Conservation (phyloP, 2,113 vertebrate species). For the Embiotoca jacksoni region DNA sequence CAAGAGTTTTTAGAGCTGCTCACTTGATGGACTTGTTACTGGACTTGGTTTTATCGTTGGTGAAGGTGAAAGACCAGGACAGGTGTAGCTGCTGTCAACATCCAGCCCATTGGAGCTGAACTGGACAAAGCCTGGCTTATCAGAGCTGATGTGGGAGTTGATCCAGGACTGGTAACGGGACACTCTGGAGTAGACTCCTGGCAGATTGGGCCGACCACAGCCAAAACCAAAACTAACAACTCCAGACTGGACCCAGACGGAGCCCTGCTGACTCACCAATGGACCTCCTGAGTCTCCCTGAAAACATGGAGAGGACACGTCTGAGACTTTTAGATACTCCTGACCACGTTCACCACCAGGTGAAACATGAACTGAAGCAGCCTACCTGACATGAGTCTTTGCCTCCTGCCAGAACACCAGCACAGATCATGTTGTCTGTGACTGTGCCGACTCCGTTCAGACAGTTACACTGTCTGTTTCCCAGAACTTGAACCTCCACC, state of each 20-base stretch:
- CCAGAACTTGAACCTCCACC: slow-evolving; percentile 73
- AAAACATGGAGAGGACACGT: background rate
- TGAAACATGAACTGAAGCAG: background rate
- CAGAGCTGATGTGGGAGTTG: slow-evolving; percentile 40
- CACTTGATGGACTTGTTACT: background rate
- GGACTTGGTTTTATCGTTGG: background rate
- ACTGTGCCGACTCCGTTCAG: slow-evolving; percentile 64
- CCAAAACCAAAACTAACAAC: slow-evolving; percentile 90
- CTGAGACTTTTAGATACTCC: background rate
- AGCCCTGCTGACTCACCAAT: slow-evolving; percentile 83
- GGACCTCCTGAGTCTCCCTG: slow-evolving; percentile 92
- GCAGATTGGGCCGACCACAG: slow-evolving; percentile 87
- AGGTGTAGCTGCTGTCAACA: slow-evolving; percentile 55
- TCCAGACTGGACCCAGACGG: slow-evolving; percentile 87
- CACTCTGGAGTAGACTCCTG: slow-evolving; percentile 89
- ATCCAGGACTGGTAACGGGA: slow-evolving; percentile 88
- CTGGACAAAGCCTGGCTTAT: slow-evolving; percentile 69
- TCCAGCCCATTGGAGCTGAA: slow-evolving; percentile 60
- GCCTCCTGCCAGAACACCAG: slow-evolving; percentile 81
- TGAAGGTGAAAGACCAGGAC: slow-evolving; percentile 23
- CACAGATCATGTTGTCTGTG: slow-evolving; percentile 86
- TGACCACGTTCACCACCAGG: background rate
- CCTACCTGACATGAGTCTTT: slow-evolving; percentile 81
- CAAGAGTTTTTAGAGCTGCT: background rate
- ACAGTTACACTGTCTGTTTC: slow-evolving; percentile 74